Evolutionary conservation across 1,140 invertebrate species (phyloP).

Genomic region (Oscheius sp.): DNA sequence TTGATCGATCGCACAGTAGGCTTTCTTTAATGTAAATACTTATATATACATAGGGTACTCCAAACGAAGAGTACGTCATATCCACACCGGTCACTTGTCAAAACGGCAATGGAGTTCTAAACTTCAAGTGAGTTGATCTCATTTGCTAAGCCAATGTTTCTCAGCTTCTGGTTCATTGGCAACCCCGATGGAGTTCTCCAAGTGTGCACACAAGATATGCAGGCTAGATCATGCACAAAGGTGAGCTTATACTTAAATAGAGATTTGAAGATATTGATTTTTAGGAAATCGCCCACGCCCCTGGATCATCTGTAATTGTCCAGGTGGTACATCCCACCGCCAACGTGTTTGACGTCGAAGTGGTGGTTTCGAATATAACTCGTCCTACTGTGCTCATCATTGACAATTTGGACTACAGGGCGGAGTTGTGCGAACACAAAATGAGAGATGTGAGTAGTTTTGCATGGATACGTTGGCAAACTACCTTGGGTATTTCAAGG

Average conservation of each 20-base stretch:
- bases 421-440: conserved; percentile 25
- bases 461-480: too few species aligned
- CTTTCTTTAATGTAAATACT: conserved; percentile 1
- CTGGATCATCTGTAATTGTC: conserved; percentile 10
- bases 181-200: conserved; percentile 4
- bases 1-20: conserved; percentile 25
- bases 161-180: conserved; percentile 29
- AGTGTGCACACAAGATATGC: conserved; percentile 26
- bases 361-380: conserved; percentile 21
- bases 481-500: too few species aligned
- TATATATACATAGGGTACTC: conserved; percentile 21
- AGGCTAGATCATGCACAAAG: conserved; percentile 30
- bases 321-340: conserved; percentile 35
- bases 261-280: neutral
- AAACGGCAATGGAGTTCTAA: conserved; percentile 31
- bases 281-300: conserved; percentile 4
- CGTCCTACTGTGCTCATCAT: conserved; percentile 18
- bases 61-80: conserved; percentile 29
- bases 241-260: neutral
- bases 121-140: neutral
- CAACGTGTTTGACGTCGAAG: conserved; percentile 32
- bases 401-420: conserved; percentile 33
- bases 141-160: neutral
- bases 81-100: conserved; percentile 31
- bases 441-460: conserved; percentile 1